Evolutionary conservation across 2,888 invertebrate species (phyloP), one percentile per base, ranked within the genome.

Genomic region (Lithophane ornitopus): DNA sequence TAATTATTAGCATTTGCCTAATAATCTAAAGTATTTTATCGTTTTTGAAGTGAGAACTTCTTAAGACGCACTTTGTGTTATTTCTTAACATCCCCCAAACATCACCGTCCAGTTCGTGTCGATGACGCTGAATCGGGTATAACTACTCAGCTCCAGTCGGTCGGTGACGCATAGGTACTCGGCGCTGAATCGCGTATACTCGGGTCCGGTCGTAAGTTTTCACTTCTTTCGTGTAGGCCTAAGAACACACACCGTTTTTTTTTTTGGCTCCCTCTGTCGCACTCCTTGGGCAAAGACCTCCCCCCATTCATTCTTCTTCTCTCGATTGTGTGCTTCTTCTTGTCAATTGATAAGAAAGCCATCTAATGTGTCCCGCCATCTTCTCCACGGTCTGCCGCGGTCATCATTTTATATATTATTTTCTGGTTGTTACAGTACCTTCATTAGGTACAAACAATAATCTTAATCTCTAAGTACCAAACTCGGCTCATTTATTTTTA

Each of bases 401-500:
- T 14, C 44, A 2, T 28, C 2, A 41, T 26, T 34, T 34, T 12
- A 12, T 6, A 0, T 1, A 2, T 46, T 66, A 9, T 22, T 52
- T 67, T 66, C 46, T 22, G 0, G 2, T 16, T 39, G 9, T 19
- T 22, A 39, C 16, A 44, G n/a, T 34, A 14, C 41, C 19, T 16
- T 46, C 12, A 12, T 61, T n/a, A n/a, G n/a, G n/a, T n/a, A 41
- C n/a, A 19, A 44, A 46, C 4, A 69, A 49, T 46, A 49, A 56
- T 63, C 14, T 52, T 22, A 34, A 49, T 54, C 22, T 58, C 19
- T 58, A 9, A 44, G 56, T 63, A 41, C 56, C 16, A 82, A 78
- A 80, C 39, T 67, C 39, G 11, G 19, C 61, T 62, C 56, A 62
- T 70, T 70, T 62, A 82, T 78, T 77, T 80, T 70, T 59, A 61